Evolutionary conservation across 2,797 vertebrate genomes (phyloP).

Genomic region (Poecilia wingei): DNA sequence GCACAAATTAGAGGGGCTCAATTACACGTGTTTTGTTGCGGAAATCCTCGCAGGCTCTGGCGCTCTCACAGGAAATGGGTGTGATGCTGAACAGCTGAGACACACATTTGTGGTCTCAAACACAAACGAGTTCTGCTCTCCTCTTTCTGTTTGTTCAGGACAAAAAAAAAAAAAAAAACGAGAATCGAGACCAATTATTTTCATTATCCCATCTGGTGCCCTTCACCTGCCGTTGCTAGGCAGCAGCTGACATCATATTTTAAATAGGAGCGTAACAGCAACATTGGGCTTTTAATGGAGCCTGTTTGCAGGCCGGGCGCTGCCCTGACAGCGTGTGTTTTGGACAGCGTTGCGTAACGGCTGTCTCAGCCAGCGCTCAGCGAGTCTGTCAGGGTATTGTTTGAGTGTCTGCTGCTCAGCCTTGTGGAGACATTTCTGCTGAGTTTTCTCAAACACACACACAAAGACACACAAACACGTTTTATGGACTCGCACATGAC

Average conservation of each 20-base stretch:
- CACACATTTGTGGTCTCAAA: constrained; percentile 5
- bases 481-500: background rate
- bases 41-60: constrained; percentile 30
- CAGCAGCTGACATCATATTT: constrained; percentile 52
- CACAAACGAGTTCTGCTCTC: background rate
- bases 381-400: constrained; percentile 37
- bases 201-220: constrained; percentile 51
- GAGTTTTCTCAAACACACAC: constrained; percentile 7
- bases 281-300: constrained; percentile 3
- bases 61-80: constrained; percentile 59
- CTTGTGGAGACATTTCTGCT: constrained; percentile 40
- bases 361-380: constrained; percentile 33
- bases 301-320: constrained; percentile 17
- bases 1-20: constrained; percentile 14
- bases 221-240: constrained; percentile 71
- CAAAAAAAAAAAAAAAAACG: constrained; percentile 6
- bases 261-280: constrained; percentile 30
- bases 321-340: constrained; percentile 31
- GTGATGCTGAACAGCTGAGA: constrained; percentile 24
- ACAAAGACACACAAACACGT: background rate
- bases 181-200: constrained; percentile 50
- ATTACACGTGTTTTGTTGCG: constrained; percentile 20
- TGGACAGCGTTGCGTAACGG: constrained; percentile 48
- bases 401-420: constrained; percentile 28
- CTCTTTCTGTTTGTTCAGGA: constrained; percentile 35